Conservation (phyloP, 2,113 vertebrate species). For the Sula dactylatra region DNA sequence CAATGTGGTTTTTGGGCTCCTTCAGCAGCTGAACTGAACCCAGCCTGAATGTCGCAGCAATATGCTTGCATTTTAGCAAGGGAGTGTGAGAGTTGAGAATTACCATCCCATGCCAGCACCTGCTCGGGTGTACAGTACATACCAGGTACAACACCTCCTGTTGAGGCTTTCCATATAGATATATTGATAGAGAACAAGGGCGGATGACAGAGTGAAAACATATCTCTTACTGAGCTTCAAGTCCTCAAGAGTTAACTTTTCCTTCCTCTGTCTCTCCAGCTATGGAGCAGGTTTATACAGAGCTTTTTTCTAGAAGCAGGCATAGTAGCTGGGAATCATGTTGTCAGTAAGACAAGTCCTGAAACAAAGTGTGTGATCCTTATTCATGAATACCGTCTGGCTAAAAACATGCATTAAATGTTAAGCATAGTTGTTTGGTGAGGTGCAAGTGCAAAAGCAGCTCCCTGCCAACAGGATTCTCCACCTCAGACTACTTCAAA, state of each 20-base stretch:
- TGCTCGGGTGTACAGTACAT: not conserved
- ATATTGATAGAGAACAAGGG: rapidly evolving
- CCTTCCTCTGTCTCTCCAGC: not conserved
- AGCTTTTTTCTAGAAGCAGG: not conserved
- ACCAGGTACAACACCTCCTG: not conserved
- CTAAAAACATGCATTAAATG: not conserved
- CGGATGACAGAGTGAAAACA: not conserved
- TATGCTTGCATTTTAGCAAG: not conserved
- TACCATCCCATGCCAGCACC: not conserved
- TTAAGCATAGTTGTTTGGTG: not conserved
- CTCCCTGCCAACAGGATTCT: not conserved
- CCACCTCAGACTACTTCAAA: not conserved
- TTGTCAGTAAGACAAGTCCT: not conserved
- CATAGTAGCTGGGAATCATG: rapidly evolving
- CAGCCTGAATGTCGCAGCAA: not conserved
- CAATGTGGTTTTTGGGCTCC: not conserved
- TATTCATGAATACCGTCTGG: not conserved
- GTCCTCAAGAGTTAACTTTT: not conserved
- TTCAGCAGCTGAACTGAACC: not conserved
- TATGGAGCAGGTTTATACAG: not conserved
- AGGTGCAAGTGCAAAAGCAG: not conserved
- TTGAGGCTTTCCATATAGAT: rapidly evolving
- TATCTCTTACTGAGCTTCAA: not conserved
- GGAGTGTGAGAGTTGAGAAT: not conserved
- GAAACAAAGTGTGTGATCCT: not conserved